phyloP scores from a whole-genome alignment of 2,113 vertebrate species.

The Paraplagusia blochii region DNA sequence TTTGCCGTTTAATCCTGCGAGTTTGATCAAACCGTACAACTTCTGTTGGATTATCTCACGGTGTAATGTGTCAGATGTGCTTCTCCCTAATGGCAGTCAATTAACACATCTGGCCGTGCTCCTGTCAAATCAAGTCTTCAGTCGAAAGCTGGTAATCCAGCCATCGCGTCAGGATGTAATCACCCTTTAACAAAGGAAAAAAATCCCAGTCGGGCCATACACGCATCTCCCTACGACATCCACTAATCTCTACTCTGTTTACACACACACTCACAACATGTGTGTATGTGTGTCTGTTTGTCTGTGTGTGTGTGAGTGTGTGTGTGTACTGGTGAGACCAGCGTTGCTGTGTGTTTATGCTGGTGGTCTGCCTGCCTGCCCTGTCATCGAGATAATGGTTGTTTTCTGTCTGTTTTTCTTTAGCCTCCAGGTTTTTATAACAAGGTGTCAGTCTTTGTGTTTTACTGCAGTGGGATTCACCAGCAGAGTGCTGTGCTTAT shows the following conservation, averaged over 20 bases:
- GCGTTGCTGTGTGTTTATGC: slow-evolving; percentile 22
- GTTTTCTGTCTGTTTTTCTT: slow-evolving; percentile 54
- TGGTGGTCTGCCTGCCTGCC: slow-evolving; percentile 18
- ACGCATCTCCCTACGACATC: slow-evolving; percentile 13
- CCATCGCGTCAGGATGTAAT: slow-evolving; percentile 24
- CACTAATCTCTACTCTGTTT: slow-evolving; percentile 18
- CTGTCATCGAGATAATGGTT: slow-evolving; percentile 64
- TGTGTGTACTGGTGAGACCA: slow-evolving; percentile 3
- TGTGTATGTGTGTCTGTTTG: slow-evolving; percentile 23
- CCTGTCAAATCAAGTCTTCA: slow-evolving; percentile 12
- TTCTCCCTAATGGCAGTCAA: slow-evolving; percentile 9
- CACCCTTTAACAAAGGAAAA: slow-evolving; percentile 22
- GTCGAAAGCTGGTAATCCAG: slow-evolving; percentile 31
- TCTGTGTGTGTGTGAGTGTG: too few relatives aligned
- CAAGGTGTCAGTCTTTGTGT: slow-evolving; percentile 40
- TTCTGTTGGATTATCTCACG: slow-evolving; percentile 17
- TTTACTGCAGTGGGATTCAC: slow-evolving; percentile 36
- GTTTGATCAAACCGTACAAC: slow-evolving; percentile 24
- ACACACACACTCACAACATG: too few relatives aligned
- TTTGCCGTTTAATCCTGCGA: slow-evolving; percentile 12
- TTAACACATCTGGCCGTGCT: slow-evolving; percentile 43
- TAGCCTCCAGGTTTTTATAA: slow-evolving; percentile 49
- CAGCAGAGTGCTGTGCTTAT: slow-evolving; percentile 20
- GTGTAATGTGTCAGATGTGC: slow-evolving; percentile 25
- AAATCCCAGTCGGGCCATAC: slow-evolving; percentile 24